Percentiles rank a stretch among this genome's conserved stretches.
phyloP scores from a whole-genome alignment of 1,140 invertebrate species.

The Pinna nobilis region DNA sequence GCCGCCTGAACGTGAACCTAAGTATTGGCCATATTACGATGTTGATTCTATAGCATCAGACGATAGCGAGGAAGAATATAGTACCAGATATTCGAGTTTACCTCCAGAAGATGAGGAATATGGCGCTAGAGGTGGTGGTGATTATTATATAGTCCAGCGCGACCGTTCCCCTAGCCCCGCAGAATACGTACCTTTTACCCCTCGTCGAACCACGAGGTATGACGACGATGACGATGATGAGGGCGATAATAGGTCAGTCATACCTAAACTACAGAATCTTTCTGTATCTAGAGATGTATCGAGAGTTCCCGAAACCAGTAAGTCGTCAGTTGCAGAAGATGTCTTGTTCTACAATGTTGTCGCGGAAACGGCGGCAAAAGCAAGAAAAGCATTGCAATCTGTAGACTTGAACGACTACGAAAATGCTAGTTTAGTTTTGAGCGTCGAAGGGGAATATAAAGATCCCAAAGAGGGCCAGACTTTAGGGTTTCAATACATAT shows the following conservation, averaged over 20 bases:
- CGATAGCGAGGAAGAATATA: constrained; percentile 23
- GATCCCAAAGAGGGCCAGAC: constrained; percentile 38
- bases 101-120: constrained; percentile 15
- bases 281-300: constrained; percentile 30
- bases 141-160: constrained; percentile 13
- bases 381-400: constrained; percentile 44
- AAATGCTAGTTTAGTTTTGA: constrained; percentile 49
- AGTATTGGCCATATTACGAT: constrained; percentile 25
- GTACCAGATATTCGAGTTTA: constrained; percentile 44
- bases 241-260: not conserved
- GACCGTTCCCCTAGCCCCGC: constrained; percentile 30
- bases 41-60: constrained; percentile 28
- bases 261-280: constrained; percentile 15
- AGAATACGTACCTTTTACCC: constrained; percentile 46
- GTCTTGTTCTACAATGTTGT: constrained; percentile 50
- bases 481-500: constrained; percentile 50
- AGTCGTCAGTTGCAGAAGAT: constrained; percentile 29
- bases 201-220: constrained; percentile 19
- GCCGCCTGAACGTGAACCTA: not conserved
- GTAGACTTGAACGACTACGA: constrained; percentile 50
- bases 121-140: constrained; percentile 6
- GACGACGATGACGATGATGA: constrained; percentile 37
- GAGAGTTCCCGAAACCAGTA: constrained; percentile 1
- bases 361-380: constrained; percentile 44
- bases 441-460: constrained; percentile 54